Conservation (phyloP, 2,888 invertebrate species). For the Copidosoma aretas region DNA sequence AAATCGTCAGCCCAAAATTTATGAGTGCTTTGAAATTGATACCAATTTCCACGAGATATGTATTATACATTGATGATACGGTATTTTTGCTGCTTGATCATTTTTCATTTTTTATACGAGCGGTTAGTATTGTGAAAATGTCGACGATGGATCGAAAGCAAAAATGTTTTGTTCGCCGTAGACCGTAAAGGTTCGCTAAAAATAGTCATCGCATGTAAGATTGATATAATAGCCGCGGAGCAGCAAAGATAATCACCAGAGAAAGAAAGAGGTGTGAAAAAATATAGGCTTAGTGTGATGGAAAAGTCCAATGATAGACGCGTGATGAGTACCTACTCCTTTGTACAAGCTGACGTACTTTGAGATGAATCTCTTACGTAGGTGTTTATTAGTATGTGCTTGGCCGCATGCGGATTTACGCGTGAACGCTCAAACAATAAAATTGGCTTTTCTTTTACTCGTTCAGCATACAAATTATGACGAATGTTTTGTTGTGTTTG, state of each 20-base stretch:
- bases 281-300: constrained; percentile 13
- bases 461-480: neutral
- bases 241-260: constrained; percentile 12
- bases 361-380: constrained; percentile 8
- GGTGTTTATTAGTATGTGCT: constrained; percentile 9
- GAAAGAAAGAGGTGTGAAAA: constrained; percentile 24
- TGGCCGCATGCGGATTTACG: constrained; percentile 6
- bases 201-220: constrained; percentile 3
- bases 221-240: constrained; percentile 13
- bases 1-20: too few species aligned
- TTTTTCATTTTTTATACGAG: neutral
- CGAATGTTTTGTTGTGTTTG: neutral
- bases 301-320: constrained; percentile 17
- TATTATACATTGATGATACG: too few species aligned
- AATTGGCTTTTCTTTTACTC: constrained; percentile 3
- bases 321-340: constrained; percentile 9
- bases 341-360: constrained; percentile 5
- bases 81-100: too few species aligned
- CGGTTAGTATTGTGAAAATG: neutral
- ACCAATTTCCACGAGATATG: too few species aligned
- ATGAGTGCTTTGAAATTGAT: too few species aligned
- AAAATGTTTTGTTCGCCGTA: neutral
- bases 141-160: neutral
- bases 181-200: neutral
- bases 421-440: neutral